These are phyloP conservation scores for Charina bottae DNA, from an alignment of 2,113 vertebrate genomes.

Conservation along the genomic window DNA sequence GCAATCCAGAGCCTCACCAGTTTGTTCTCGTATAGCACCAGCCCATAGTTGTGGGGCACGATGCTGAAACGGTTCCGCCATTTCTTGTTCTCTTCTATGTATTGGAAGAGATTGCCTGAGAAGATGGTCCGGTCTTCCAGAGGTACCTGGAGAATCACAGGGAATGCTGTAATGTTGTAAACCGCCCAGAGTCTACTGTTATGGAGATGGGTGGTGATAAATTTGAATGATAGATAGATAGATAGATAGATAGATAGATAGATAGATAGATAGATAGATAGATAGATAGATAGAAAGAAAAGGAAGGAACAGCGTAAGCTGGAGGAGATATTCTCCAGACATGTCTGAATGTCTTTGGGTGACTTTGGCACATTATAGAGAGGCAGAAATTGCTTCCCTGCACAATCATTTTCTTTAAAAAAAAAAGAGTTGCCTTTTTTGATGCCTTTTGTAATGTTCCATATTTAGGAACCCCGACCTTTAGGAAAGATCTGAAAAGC, in stretches of 20 bases:
- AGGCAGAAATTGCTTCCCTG: background rate
- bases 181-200: too few species aligned
- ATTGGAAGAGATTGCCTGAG: slow-evolving; percentile 92
- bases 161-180: too few species aligned
- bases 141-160: slow-evolving; percentile 75
- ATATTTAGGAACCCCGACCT: too few species aligned
- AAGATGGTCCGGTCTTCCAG: slow-evolving; percentile 88
- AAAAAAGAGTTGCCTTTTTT: background rate
- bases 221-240: too few species aligned
- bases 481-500: too few species aligned
- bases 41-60: slow-evolving; percentile 85
- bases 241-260: too few species aligned
- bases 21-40: slow-evolving; percentile 87
- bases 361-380: background rate
- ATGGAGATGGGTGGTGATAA: too few species aligned
- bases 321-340: background rate
- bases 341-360: background rate
- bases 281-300: too few species aligned
- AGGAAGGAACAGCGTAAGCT: fast-evolving
- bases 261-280: too few species aligned
- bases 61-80: slow-evolving; percentile 91
- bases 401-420: background rate
- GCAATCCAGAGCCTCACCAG: slow-evolving; percentile 72
- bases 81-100: slow-evolving; percentile 92
- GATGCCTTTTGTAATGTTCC: background rate